Evolutionary conservation across 2,888 invertebrate species (phyloP), one percentile per base, ranked within the genome.

Genomic region (Leucophenga maculata): DNA sequence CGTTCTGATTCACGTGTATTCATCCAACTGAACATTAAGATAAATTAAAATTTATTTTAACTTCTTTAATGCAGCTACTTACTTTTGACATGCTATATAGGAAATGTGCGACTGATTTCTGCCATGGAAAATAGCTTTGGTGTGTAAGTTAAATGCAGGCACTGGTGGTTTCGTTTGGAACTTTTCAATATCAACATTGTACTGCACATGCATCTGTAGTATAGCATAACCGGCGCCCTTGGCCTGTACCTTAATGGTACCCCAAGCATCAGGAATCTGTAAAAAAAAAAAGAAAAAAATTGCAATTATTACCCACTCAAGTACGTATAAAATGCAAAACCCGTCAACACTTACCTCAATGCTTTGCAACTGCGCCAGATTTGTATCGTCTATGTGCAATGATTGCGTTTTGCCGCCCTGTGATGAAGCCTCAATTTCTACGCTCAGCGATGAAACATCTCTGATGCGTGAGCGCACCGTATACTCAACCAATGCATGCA

Each of bases 221-320:
- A 98, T 93, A 3, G 97, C 97, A 89, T 95, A 95, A n/a, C 98
- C 98, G 3, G 96, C 95, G 75, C 98, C 98, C 85, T 94, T 94
- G 0, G 96, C 97, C 78, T 95, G 94, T 59, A 97, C 96, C 89
- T 96, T 95, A 48, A 98, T 95, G 0, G 96, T 96, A 82, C 98
- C 98, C 95, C 96, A 98, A 59, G 97, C 97, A 83, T 94, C 93
- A 0, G 96, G 96, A 87, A 97, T 95, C 94, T 94, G 32, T 3
- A 46, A 22, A 6, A 9, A 0, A 68, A 57, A 69, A 55, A 11
- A 50, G 20, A 22, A 18, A 48, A 60, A 26, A 1, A 32, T 54
- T 18, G 32, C 26, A 22, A 20, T n/a, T n/a, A n/a, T n/a, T n/a
- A 69, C 39, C 6, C 20, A 3, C 18, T 55, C 14, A 60, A 39